These are phyloP conservation scores for Indicator maculatus DNA, from an alignment of 2,113 vertebrate genomes.

Conservation along the genomic window DNA sequence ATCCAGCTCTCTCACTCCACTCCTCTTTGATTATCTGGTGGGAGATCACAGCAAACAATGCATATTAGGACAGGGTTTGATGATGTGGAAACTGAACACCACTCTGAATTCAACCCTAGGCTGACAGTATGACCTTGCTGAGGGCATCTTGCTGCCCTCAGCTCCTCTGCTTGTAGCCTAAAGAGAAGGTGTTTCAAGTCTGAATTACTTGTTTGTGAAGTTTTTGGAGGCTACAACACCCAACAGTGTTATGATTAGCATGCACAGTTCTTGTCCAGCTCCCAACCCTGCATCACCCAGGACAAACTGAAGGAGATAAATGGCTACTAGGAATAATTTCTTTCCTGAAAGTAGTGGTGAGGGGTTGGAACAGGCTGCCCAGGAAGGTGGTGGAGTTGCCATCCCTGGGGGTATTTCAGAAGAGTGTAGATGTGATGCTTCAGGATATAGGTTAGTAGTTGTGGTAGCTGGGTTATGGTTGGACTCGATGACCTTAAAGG, in stretches of 20 bases:
- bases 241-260: fast-evolving
- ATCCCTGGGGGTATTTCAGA: too few relatives aligned
- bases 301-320: neutral
- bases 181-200: neutral
- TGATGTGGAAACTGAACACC: neutral
- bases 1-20: neutral
- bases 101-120: neutral
- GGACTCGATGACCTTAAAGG: too few relatives aligned
- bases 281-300: neutral
- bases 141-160: neutral
- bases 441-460: too few relatives aligned
- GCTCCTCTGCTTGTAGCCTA: neutral
- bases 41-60: neutral
- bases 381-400: too few relatives aligned
- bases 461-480: too few relatives aligned
- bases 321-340: too few relatives aligned
- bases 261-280: neutral
- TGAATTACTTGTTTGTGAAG: neutral
- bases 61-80: neutral
- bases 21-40: neutral
- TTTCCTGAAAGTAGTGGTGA: too few relatives aligned
- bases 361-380: too few relatives aligned
- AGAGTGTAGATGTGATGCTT: too few relatives aligned
- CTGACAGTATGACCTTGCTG: neutral
- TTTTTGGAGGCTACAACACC: neutral